A percentile compares a stretch with the other conserved stretches of the same genome.
These are phyloP conservation scores for Euura lappo DNA, from an alignment of 1,140 invertebrate genomes.

Conservation along the genomic window DNA sequence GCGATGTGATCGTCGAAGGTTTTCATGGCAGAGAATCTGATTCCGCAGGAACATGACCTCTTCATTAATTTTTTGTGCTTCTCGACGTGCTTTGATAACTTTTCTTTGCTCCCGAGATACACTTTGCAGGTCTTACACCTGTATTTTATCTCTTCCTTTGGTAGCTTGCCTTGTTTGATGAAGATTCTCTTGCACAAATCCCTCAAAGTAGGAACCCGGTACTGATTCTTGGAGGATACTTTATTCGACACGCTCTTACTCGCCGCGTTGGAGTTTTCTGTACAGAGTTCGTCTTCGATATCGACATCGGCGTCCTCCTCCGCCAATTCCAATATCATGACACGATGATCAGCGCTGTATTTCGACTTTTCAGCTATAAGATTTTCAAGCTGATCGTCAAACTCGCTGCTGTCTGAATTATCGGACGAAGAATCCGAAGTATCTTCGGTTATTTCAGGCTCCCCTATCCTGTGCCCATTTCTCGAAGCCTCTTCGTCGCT, in stretches of 20 bases:
- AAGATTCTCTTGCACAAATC: conserved; percentile 22
- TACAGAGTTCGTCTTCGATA: conserved; percentile 28
- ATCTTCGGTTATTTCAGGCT: neutral
- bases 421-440: conserved; percentile 22
- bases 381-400: conserved; percentile 16
- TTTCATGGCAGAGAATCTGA: conserved; percentile 35
- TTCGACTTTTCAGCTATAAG: conserved; percentile 23
- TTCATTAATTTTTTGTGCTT: conserved; percentile 19
- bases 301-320: conserved; percentile 49
- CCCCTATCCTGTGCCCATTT: conserved; percentile 6
- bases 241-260: neutral
- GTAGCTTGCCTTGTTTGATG: conserved; percentile 10
- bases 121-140: conserved; percentile 18
- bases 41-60: conserved; percentile 36
- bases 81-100: conserved; percentile 19
- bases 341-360: conserved; percentile 40
- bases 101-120: conserved; percentile 14
- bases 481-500: conserved; percentile 24
- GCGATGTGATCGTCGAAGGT: conserved; percentile 35
- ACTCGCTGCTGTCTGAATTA: conserved; percentile 15
- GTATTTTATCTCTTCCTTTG: neutral
- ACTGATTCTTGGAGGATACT: conserved; percentile 2
- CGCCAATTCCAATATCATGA: conserved; percentile 37
- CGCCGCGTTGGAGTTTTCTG: neutral
- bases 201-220: conserved; percentile 23